Base-by-base conservation (phyloP, 2,797 vertebrate genomes). In the Urosaurus nigricauda region DNA sequence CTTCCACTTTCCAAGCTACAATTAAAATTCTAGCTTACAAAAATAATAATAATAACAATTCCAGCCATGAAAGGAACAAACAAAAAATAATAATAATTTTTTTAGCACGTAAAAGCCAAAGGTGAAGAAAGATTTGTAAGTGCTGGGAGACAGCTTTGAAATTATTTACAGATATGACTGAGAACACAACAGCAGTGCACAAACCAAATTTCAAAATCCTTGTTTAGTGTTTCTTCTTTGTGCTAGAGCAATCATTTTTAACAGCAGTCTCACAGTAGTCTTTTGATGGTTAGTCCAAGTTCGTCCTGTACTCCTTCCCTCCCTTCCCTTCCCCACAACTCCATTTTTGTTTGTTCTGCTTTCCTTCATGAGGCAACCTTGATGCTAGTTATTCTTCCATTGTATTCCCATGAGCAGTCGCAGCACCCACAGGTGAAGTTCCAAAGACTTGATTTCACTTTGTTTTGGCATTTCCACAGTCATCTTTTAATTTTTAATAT, bases 391-490 rank as follows among this genome's bases (percentile, higher is more conserved):
- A 92, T 94, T 91, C 88, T 85, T 89, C 90, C 89, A 90, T 91
- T 86, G 88, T 91, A 87, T 91, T 88, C 89, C 91, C 90, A 78
- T 84, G 91, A 93, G 89, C 87, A 90, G 92, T 90, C 89, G 90
- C 86, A 74, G 85, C 91, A 86, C 90, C 2, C 63, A 92, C 80
- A 87, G 92, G 91, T 82, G 35, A 80, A 87, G 87, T 94, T 93
- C 94, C 94, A 96, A 96, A 96, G 95, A 94, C 91, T 93, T 86
- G 90, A 93, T 95, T 96, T 93, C 89, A 86, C 94, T 96, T 96
- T 90, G 71, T 96, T 96, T 96, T 96, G 96, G 93, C 93, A 96
- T 96, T 96, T 96, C 96, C 96, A 97, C 90, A 97, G 96, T 96
- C 94, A 94, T 89, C 91, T 84, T 77, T 85, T 85, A 89, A 94